Percentiles rank a stretch among this genome's conserved stretches.
phyloP scores from a whole-genome alignment of 2,797 vertebrate species.

The Sciurus vulgaris region DNA sequence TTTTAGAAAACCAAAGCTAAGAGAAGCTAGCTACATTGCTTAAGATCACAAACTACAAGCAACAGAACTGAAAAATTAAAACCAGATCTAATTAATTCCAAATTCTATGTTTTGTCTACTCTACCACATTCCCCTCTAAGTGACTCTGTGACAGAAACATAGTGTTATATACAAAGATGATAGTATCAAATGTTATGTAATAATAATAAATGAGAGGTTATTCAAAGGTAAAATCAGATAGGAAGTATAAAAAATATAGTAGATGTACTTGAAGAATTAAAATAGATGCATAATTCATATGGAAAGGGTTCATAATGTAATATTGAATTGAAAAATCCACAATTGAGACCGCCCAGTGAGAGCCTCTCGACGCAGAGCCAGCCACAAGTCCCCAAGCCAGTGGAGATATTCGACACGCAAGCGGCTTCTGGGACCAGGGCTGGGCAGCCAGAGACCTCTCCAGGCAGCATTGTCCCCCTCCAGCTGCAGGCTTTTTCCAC shows the following conservation, averaged over 20 bases:
- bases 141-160: neutral
- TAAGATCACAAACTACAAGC: neutral
- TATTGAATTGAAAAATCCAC: neutral
- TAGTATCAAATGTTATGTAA: slow-evolving; percentile 29
- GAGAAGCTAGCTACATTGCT: slow-evolving; percentile 25
- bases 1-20: slow-evolving; percentile 43
- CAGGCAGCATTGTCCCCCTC: too few species aligned
- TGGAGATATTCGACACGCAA: too few species aligned
- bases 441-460: too few species aligned
- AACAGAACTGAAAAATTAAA: slow-evolving; percentile 23
- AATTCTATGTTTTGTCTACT: neutral
- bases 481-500: too few species aligned
- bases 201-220: neutral
- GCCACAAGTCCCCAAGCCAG: too few species aligned
- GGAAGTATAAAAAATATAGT: slow-evolving; percentile 10
- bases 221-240: neutral
- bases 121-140: fast-evolving
- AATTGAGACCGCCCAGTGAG: too few species aligned
- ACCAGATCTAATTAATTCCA: neutral
- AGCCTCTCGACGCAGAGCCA: too few species aligned
- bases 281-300: slow-evolving; percentile 46
- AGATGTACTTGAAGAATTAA: neutral
- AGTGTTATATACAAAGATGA: neutral
- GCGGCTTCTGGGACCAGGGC: too few species aligned
- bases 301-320: neutral